phyloP scores from a whole-genome alignment of 2,888 invertebrate species.

The Drosophila incognita region DNA sequence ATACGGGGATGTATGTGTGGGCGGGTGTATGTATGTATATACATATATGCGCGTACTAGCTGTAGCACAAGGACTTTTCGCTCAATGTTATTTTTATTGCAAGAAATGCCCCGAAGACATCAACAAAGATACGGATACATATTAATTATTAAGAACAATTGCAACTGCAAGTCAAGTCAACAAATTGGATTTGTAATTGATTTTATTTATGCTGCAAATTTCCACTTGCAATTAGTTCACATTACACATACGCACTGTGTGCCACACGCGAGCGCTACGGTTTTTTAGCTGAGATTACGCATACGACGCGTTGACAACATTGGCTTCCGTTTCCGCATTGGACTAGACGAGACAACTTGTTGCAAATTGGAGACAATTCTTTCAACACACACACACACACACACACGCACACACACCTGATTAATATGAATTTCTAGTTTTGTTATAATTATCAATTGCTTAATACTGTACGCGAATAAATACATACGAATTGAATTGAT shows the following conservation, averaged over 20 bases:
- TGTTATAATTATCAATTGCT: slow-evolving; percentile 7
- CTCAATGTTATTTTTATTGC: slow-evolving; percentile 46
- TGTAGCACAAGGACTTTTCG: slow-evolving; percentile 68
- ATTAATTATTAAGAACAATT: slow-evolving; percentile 1
- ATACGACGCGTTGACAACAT: slow-evolving; percentile 69
- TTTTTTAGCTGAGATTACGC: slow-evolving; percentile 53
- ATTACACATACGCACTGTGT: slow-evolving; percentile 58
- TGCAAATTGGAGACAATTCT: slow-evolving; percentile 61
- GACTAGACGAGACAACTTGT: slow-evolving; percentile 61
- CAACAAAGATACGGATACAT: slow-evolving; percentile 2
- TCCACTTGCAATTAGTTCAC: slow-evolving; percentile 19
- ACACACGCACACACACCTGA: slow-evolving; percentile 24
- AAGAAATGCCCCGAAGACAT: slow-evolving; percentile 7
- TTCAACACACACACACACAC: slow-evolving; percentile 24
- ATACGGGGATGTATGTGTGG: slow-evolving; percentile 27
- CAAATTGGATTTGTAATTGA: neutral
- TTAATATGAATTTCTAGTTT: slow-evolving; percentile 25
- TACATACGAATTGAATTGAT: slow-evolving; percentile 8
- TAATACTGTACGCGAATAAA: slow-evolving; percentile 45
- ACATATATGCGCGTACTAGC: slow-evolving; percentile 18
- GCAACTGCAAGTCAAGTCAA: slow-evolving; percentile 8
- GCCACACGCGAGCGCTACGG: slow-evolving; percentile 17
- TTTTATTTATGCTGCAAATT: slow-evolving; percentile 4
- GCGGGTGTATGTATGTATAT: slow-evolving; percentile 21
- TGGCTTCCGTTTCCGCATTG: slow-evolving; percentile 76